A percentile compares a stretch with the other conserved stretches of the same genome.
Evolutionary conservation across 2,888 invertebrate species (phyloP).

Genomic region (Hyposoter didymator): DNA sequence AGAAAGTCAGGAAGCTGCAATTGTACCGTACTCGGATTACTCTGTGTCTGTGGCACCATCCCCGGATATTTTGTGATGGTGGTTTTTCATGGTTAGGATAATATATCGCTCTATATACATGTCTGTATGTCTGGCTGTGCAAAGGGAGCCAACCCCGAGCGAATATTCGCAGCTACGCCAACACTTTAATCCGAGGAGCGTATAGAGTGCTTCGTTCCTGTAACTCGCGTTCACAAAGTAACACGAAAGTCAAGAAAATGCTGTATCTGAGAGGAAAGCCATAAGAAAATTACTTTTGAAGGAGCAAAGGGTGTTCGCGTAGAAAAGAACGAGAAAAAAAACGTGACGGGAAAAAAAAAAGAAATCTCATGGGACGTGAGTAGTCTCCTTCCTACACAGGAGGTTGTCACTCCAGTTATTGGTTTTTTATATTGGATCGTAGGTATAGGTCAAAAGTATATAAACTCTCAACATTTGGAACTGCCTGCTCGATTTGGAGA

Average conservation of each 20-base stretch:
- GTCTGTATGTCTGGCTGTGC: background rate
- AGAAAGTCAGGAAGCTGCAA: conserved; percentile 47
- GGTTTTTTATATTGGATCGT: conserved; percentile 78
- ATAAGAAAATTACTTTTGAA: conserved; percentile 78
- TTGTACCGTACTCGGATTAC: conserved; percentile 44
- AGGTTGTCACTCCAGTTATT: conserved; percentile 76
- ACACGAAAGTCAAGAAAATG: conserved; percentile 61
- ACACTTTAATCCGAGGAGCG: conserved; percentile 60
- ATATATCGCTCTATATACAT: conserved; percentile 17
- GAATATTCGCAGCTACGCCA: conserved; percentile 52
- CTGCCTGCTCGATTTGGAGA: conserved; percentile 39
- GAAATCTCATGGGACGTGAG: conserved; percentile 53
- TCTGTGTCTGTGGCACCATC: conserved; percentile 16
- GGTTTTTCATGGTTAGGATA: conserved; percentile 32
- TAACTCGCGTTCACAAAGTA: conserved; percentile 65
- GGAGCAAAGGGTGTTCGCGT: conserved; percentile 66
- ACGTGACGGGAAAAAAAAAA: conserved; percentile 38
- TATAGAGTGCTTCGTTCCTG: conserved; percentile 56
- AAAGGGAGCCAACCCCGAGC: conserved; percentile 37
- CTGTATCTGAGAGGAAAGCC: conserved; percentile 68
- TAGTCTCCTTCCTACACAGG: conserved; percentile 40
- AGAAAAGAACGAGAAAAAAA: conserved; percentile 45
- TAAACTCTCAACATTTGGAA: conserved; percentile 24
- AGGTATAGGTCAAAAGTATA: conserved; percentile 24
- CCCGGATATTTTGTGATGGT: conserved; percentile 33